These are phyloP conservation scores for Holacanthus passer DNA, from an alignment of 2,113 vertebrate species.

Conservation along the genomic window DNA sequence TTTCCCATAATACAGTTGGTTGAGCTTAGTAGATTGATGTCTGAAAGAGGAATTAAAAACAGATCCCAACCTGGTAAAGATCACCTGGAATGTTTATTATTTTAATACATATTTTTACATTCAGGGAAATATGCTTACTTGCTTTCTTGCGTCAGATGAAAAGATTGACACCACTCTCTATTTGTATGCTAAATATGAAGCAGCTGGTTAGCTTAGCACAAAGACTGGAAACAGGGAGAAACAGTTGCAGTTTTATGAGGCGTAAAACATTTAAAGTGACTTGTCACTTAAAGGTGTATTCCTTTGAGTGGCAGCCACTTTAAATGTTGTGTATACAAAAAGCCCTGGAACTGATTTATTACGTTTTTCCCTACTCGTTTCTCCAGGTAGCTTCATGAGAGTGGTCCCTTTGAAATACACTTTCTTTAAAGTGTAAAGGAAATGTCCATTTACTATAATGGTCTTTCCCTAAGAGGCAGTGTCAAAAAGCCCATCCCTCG, in stretches of 20 bases:
- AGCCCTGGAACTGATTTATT: conserved; percentile 2
- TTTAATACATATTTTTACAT: background rate
- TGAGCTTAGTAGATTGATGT: background rate
- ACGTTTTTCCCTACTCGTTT: background rate
- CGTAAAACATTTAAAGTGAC: too few relatives aligned
- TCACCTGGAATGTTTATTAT: background rate
- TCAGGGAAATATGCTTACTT: background rate
- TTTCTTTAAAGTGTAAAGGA: conserved; percentile 66
- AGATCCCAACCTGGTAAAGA: background rate
- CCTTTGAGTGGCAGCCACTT: conserved; percentile 9
- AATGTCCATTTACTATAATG: conserved; percentile 61
- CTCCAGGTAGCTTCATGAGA: conserved; percentile 40
- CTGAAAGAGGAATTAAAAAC: background rate
- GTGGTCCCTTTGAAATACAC: conserved; percentile 57
- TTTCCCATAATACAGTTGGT: background rate
- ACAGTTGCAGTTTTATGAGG: background rate
- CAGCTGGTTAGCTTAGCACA: background rate
- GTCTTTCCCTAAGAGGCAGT: conserved; percentile 53
- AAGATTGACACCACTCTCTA: background rate
- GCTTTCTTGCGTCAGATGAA: background rate
- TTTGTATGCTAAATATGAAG: background rate
- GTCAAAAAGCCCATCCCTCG: conserved; percentile 57
- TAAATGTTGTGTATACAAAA: conserved; percentile 1
- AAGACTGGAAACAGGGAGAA: background rate
- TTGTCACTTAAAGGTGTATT: too few relatives aligned